Base-by-base conservation (phyloP, 1,140 invertebrate genomes). In the Lutraria rhynchaena region DNA sequence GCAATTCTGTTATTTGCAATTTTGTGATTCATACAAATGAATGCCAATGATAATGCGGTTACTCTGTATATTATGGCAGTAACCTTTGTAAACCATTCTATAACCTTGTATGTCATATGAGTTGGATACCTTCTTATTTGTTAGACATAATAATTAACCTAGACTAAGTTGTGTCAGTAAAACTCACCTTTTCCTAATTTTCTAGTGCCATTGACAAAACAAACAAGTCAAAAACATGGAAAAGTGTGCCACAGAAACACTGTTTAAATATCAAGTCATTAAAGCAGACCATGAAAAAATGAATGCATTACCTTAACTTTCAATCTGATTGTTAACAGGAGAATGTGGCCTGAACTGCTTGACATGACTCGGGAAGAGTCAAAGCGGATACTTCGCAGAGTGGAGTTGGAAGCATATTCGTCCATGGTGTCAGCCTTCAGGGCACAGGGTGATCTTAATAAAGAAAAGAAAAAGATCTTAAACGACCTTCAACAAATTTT, bases 321-420 rank as follows among this genome's bases (percentile, higher is more conserved):
- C 5, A 41, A 7, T 41, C 5, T 41, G 15, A 15, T 41, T 41
- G 15, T 41, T 41, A 24, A n/a, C 9, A 13, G 37, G 5, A 94
- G 81, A 81, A 95, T 96, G 95, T 95, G 95, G 94, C 95, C 95
- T 76, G 92, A 94, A 91, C 92, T 95, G 81, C 90, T 96, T 75
- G 95, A 96, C 92, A 95, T 96, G 94, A 95, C 94, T 85, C 95
- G 95, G 88, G 96, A 97, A 91, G 96, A 98, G 91, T 97, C 96
- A 91, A 95, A 96, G 91, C 94, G 96, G 91, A 95, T 95, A 93
- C 94, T 98, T 88, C 94, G 97, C 89, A 95, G 95, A 93, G 94
- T 97, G 88, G 97, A 98, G 94, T 93, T 98, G 86, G 96, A 98
- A 93, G 96, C 97, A 83, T 98, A 98, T 94, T 95, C 96, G 86